phyloP scores from a whole-genome alignment of 2,797 vertebrate genomes.

The Cirrhinus mrigala region DNA sequence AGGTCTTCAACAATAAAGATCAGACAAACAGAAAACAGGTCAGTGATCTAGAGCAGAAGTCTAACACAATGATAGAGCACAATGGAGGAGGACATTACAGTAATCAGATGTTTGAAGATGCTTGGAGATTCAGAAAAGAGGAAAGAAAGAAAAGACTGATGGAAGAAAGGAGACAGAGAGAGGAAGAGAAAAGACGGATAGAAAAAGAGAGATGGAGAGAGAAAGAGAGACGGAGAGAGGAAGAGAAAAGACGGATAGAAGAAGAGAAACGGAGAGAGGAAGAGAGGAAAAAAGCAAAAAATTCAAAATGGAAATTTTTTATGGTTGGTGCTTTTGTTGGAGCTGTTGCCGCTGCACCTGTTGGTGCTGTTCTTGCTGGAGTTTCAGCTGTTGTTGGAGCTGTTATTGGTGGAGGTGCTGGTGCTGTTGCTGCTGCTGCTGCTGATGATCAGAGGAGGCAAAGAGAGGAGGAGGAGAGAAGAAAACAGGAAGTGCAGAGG shows the following conservation, averaged over 20 bases:
- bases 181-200: not conserved
- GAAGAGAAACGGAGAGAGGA: not conserved
- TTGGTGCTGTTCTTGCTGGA: too few relatives aligned
- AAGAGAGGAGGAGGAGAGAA: too few relatives aligned
- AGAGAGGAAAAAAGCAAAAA: too few relatives aligned
- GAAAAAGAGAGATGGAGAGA: not conserved
- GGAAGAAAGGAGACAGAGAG: not conserved
- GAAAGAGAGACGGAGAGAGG: not conserved
- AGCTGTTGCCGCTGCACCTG: too few relatives aligned
- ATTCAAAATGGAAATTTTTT: too few relatives aligned
- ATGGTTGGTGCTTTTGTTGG: too few relatives aligned
- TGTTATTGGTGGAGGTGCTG: too few relatives aligned
- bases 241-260: not conserved
- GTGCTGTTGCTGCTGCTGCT: too few relatives aligned
- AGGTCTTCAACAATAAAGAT: conserved; percentile 26
- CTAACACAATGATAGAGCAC: conserved; percentile 26
- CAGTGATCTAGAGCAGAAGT: conserved; percentile 38
- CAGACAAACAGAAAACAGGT: conserved; percentile 36
- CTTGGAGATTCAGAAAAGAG: conserved; percentile 11
- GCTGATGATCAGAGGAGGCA: too few relatives aligned
- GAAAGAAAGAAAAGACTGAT: not conserved
- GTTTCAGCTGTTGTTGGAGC: too few relatives aligned
- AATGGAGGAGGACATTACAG: conserved; percentile 49
- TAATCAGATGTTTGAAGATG: conserved; percentile 27
- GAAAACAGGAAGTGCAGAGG: too few relatives aligned